phyloP scores from a whole-genome alignment of 2,797 vertebrate species.

The Phrynocephalus guinanensis region DNA sequence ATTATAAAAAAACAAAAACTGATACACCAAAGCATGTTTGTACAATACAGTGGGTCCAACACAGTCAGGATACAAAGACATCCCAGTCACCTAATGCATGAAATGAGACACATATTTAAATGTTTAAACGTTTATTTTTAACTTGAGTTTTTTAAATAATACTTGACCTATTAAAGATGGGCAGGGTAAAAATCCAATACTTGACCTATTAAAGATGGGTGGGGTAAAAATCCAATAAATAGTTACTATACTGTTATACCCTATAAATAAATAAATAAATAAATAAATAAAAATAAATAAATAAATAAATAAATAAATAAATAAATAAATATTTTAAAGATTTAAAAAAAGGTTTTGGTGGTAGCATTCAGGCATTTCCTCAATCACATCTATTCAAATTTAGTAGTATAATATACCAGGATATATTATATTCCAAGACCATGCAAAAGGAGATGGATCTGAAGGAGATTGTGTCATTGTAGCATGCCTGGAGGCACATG shows the following conservation, averaged over 20 bases:
- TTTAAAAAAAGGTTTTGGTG: neutral
- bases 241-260: too few relatives aligned
- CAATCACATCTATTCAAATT: neutral
- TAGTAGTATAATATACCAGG: neutral
- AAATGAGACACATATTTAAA: neutral
- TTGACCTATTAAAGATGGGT: neutral
- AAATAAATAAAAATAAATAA: too few relatives aligned
- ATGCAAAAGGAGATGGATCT: neutral
- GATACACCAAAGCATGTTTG: neutral
- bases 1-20: too few relatives aligned
- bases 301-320: too few relatives aligned
- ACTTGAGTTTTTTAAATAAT: neutral
- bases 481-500: neutral
- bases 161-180: too few relatives aligned
- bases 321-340: neutral
- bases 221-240: too few relatives aligned
- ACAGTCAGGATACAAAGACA: neutral
- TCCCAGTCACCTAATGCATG: neutral
- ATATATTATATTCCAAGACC: neutral
- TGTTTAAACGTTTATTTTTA: neutral
- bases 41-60: neutral
- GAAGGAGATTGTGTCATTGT: neutral
- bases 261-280: too few relatives aligned
- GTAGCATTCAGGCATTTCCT: neutral
- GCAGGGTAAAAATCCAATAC: too few relatives aligned